These are phyloP conservation scores for Sarcophaga bullata DNA, from an alignment of 1,140 invertebrate species.

Conservation along the genomic window DNA sequence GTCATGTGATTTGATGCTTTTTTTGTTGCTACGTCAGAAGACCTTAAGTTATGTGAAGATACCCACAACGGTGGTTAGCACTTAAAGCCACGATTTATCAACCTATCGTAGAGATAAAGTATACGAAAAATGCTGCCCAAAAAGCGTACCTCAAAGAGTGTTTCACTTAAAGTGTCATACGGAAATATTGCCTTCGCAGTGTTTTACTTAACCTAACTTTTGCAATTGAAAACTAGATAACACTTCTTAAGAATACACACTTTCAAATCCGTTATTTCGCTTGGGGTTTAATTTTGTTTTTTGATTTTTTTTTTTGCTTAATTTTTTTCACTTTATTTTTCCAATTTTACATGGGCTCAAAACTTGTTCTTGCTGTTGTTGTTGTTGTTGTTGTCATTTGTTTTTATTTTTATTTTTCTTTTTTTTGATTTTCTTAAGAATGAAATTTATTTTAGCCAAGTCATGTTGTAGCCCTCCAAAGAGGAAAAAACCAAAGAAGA, in stretches of 20 bases:
- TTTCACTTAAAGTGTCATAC: too few relatives aligned
- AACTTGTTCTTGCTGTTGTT: not conserved
- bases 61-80: too few relatives aligned
- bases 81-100: too few relatives aligned
- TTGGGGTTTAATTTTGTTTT: not conserved
- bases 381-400: not conserved
- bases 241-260: not conserved
- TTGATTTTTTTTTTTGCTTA: not conserved
- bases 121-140: too few relatives aligned
- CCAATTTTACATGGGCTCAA: constrained; percentile 31
- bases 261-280: not conserved
- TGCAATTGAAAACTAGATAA: too few relatives aligned
- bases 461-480: constrained; percentile 54
- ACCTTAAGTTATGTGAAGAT: too few relatives aligned
- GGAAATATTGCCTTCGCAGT: too few relatives aligned
- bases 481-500: not conserved
- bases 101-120: too few relatives aligned
- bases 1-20: too few relatives aligned
- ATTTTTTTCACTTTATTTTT: not conserved
- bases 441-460: constrained; percentile 66
- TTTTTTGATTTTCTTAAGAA: constrained; percentile 55
- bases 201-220: too few relatives aligned
- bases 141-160: too few relatives aligned
- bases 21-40: too few relatives aligned
- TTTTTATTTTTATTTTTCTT: constrained; percentile 18